These are phyloP conservation scores for Chaetodon auriga DNA, from an alignment of 2,113 vertebrate genomes.

Conservation along the genomic window DNA sequence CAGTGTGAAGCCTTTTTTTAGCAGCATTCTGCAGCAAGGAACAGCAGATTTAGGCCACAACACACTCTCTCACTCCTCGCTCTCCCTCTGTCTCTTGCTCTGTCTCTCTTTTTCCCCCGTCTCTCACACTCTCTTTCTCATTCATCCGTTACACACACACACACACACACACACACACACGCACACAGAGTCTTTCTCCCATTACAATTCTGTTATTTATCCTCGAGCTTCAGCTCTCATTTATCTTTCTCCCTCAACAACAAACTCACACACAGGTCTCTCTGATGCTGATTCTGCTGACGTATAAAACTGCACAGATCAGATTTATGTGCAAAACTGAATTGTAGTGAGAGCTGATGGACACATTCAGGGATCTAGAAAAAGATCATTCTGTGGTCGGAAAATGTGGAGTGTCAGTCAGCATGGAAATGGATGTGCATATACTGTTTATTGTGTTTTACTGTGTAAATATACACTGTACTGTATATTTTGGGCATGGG, in stretches of 20 bases:
- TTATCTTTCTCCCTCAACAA: conserved; percentile 11
- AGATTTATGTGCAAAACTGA: conserved; percentile 19
- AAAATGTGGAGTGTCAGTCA: neutral
- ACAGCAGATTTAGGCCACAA: conserved; percentile 63
- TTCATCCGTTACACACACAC: conserved; percentile 34
- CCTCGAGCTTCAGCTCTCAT: conserved; percentile 34
- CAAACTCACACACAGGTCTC: neutral
- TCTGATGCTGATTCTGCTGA: conserved; percentile 12
- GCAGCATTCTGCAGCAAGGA: conserved; percentile 51
- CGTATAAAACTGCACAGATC: conserved; percentile 19
- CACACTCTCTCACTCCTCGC: conserved; percentile 3
- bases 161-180: neutral
- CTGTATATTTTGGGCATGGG: neutral
- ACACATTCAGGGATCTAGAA: conserved; percentile 7
- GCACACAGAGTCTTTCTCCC: neutral
- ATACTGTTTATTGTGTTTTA: neutral
- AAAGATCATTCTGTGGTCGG: neutral
- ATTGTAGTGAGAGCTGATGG: conserved; percentile 16
- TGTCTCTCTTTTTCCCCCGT: conserved; percentile 4
- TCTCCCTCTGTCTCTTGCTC: conserved; percentile 30
- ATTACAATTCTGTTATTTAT: conserved; percentile 60
- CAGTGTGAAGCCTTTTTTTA: conserved; percentile 64
- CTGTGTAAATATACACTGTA: neutral
- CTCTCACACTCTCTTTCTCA: conserved; percentile 29
- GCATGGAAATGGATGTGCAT: neutral